These are phyloP conservation scores for Taphrorychus bicolor DNA, from an alignment of 2,888 invertebrate species.

Conservation along the genomic window DNA sequence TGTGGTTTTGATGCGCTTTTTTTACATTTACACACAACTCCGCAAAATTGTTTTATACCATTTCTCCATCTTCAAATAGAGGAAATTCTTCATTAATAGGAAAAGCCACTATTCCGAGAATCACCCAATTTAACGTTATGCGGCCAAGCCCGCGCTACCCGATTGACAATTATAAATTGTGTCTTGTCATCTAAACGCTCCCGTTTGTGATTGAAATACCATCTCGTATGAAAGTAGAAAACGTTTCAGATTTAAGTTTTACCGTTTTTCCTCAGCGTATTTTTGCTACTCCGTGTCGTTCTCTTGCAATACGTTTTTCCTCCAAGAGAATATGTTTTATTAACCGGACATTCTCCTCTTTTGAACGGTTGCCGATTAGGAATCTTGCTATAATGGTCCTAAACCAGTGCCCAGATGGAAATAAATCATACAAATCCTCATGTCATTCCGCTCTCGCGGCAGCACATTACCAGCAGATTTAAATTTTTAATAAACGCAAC, in stretches of 20 bases:
- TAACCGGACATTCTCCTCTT: too few species aligned
- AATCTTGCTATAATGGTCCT: not conserved
- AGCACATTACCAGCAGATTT: conserved; percentile 24
- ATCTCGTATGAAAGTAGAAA: not conserved
- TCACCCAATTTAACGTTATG: conserved; percentile 16
- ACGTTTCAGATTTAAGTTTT: not conserved
- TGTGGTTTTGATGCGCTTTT: too few species aligned
- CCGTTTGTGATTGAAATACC: conserved; percentile 36
- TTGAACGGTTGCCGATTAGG: not conserved
- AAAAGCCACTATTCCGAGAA: too few species aligned
- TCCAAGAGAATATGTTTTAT: too few species aligned
- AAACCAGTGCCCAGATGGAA: not conserved
- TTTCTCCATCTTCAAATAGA: too few species aligned
- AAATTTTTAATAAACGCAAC: conserved; percentile 35
- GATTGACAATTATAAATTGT: conserved; percentile 42
- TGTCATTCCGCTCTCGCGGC: not conserved
- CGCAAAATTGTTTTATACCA: too few species aligned
- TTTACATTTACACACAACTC: too few species aligned
- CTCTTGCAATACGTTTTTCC: too few species aligned
- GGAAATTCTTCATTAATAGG: too few species aligned
- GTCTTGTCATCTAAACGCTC: conserved; percentile 38
- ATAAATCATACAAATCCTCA: not conserved
- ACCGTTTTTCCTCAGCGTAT: not conserved
- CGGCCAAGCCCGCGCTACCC: conserved; percentile 13
- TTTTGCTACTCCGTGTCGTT: too few species aligned